phyloP scores from a whole-genome alignment of 2,113 vertebrate species.

The Erinaceus europaeus region DNA sequence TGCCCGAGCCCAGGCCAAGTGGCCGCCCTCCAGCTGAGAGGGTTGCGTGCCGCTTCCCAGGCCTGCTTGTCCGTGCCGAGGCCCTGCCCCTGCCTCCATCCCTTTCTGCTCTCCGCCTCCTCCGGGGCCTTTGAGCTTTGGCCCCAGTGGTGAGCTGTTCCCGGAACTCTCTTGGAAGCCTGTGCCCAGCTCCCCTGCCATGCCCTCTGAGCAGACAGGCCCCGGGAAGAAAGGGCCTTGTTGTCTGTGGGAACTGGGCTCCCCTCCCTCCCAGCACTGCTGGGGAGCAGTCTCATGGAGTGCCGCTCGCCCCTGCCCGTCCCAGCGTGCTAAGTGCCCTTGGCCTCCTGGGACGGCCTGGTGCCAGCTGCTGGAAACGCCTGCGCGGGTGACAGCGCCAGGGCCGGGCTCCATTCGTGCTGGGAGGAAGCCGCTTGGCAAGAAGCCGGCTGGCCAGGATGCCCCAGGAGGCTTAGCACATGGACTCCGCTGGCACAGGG shows the following conservation, averaged over 20 bases:
- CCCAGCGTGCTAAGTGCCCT: constrained; percentile 45
- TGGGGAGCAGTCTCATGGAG: constrained; percentile 31
- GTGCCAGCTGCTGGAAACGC: constrained; percentile 74
- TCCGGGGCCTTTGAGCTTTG: neutral
- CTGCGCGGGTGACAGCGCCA: constrained; percentile 44
- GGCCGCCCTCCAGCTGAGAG: too few relatives aligned
- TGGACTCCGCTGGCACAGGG: neutral
- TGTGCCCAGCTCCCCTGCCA: neutral
- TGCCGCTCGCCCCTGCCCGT: neutral
- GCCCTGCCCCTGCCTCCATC: neutral
- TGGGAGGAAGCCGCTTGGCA: constrained; percentile 64
- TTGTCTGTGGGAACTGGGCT: constrained; percentile 71
- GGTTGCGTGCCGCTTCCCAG: too few relatives aligned
- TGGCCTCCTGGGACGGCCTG: constrained; percentile 69
- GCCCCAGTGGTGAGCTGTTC: neutral
- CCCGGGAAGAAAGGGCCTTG: constrained; percentile 55
- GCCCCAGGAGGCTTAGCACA: constrained; percentile 28
- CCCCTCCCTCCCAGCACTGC: constrained; percentile 63
- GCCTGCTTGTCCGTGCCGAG: neutral
- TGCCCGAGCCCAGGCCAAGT: too few relatives aligned
- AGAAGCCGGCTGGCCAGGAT: constrained; percentile 52
- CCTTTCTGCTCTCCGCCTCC: too few relatives aligned
- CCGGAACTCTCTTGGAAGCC: constrained; percentile 36
- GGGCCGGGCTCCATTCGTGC: constrained; percentile 56
- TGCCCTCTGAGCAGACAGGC: neutral